Evolutionary conservation across 2,888 invertebrate species (phyloP), one percentile per base, ranked within the genome.

Genomic region (Lydus trimaculatus): DNA sequence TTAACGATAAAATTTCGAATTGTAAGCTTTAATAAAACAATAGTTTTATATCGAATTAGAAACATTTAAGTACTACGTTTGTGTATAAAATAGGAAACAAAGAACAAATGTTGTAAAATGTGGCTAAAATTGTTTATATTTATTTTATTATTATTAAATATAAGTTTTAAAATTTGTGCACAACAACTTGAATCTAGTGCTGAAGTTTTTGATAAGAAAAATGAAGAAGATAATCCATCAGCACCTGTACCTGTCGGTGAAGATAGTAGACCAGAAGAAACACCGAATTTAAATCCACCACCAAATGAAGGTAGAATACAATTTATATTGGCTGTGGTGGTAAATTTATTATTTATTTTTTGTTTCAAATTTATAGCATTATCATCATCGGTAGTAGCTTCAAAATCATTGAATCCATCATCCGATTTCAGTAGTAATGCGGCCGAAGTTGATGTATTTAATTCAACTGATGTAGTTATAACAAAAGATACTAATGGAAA

Each of bases 401-500:
- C 23, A 11, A 58, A 58, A 64, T n/a, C 33, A 25, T 23, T 39
- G 36, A 48, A 56, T 15, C 13, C 23, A 23, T 31, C 20, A 62
- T 11, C 20, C 25, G 20, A 2, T 52, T 31, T 33, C n/a, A n/a
- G n/a, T n/a, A n/a, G n/a, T 23, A 58, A 31, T 23, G 65, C 63
- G 28, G 65, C 56, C 17, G 64, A 64, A n/a, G 66, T 66, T 31
- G 64, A 66, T 43, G 31, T 66, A n/a, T 61, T 70, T 61, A 23
- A 60, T 23, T 31, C 65, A 5, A 33, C 48, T 56, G 72, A 72
- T 25, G 72, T 74, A 43, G 67, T 65, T 61, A 20, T 67, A 48
- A 65, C 67, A 43, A 65, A 66, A 70, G 65, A 60, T 56, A 69
- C 58, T 62, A 72, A 43, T 69, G 79, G 79, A 61, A 76, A 77